Percentiles rank a stretch among this genome's conserved stretches.
Conservation (phyloP, 2,888 invertebrate species). For the Lasioglossum vierecki region DNA sequence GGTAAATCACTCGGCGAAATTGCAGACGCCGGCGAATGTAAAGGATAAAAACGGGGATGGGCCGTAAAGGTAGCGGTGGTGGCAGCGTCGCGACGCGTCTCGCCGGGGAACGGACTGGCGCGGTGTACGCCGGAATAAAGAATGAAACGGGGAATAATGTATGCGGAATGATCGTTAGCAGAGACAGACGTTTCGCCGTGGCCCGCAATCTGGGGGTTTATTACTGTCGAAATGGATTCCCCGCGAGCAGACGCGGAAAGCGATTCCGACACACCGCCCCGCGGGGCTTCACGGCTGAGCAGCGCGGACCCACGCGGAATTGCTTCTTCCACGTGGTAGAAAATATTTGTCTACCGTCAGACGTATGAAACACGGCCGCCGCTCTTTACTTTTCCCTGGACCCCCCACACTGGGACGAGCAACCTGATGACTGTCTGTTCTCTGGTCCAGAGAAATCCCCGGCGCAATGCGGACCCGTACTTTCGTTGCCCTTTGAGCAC, state of each 20-base stretch:
- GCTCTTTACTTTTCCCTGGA: constrained; percentile 2
- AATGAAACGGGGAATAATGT: constrained; percentile 22
- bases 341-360: constrained; percentile 21
- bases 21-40: constrained; percentile 35
- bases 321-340: constrained; percentile 4
- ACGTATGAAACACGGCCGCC: not conserved
- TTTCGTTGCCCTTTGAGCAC: not conserved
- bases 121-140: not conserved
- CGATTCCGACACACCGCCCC: not conserved
- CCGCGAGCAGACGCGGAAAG: constrained; percentile 13
- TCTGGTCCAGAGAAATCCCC: not conserved
- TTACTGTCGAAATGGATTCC: constrained; percentile 44
- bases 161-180: constrained; percentile 29
- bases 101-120: not conserved
- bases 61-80: constrained; percentile 11
- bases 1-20: constrained; percentile 42
- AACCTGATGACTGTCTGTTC: not conserved
- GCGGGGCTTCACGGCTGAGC: constrained; percentile 1
- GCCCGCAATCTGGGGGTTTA: constrained; percentile 30
- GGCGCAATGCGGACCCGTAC: not conserved
- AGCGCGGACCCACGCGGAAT: constrained; percentile 15
- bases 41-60: constrained; percentile 24
- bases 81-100: not conserved
- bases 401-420: not conserved
- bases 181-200: constrained; percentile 20